Evolutionary conservation across 37 sponge, comb jelly and placozoan genomes (phyloP).

Genomic region (Eunapius fragilis): DNA sequence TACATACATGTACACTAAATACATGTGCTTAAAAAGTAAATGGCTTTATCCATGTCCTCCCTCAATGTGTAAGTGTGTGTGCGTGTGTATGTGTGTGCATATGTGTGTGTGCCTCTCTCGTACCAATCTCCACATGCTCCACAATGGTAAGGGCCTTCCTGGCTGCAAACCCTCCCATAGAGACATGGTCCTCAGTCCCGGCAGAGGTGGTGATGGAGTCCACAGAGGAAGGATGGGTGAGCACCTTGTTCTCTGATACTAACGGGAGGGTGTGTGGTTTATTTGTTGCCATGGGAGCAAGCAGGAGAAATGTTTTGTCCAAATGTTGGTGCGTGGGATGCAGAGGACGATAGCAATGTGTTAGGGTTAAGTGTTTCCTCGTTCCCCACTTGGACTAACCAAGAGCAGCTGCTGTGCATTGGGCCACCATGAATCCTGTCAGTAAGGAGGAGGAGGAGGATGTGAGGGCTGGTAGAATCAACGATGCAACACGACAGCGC

Average conservation of each 20-base stretch:
- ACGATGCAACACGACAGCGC: neutral
- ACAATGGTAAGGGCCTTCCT: slow-evolving; percentile 95
- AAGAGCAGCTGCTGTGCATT: slow-evolving; percentile 91
- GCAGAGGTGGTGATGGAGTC: slow-evolving; percentile 96
- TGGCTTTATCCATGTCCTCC: no score
- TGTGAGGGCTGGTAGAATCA: neutral
- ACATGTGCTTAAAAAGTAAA: no score
- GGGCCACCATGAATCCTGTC: slow-evolving; percentile 92
- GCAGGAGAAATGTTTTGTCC: no score
- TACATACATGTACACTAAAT: no score
- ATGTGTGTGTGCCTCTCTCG: no score
- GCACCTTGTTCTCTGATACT: slow-evolving; percentile 98
- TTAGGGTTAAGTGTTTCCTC: neutral
- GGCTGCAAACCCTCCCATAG: slow-evolving; percentile 98
- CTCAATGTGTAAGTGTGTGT: no score
- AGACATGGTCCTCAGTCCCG: slow-evolving; percentile 98
- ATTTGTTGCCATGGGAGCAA: neutral
- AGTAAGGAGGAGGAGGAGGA: neutral
- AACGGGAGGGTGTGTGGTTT: neutral
- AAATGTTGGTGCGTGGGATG: no score
- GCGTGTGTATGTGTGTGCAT: no score
- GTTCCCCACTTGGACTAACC: slow-evolving; percentile 37
- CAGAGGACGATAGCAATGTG: no score
- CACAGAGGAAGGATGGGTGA: slow-evolving; percentile 98
- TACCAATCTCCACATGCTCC: slow-evolving; percentile 86